Percentiles rank a stretch among this genome's conserved stretches.
Conservation (phyloP, 2,113 vertebrate species). For the Pomatostomus ruficeps region DNA sequence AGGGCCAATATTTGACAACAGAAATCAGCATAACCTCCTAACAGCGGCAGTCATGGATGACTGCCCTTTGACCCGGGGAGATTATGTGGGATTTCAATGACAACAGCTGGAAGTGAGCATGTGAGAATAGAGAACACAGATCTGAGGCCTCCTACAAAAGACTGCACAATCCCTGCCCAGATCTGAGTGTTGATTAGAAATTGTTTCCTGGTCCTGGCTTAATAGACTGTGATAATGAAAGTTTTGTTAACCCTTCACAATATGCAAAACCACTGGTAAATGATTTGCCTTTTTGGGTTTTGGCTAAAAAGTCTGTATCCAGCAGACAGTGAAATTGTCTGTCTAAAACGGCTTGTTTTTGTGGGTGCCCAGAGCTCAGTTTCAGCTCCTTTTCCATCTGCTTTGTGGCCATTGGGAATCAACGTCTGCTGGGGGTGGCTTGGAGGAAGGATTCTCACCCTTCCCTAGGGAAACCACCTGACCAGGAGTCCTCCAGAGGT, state of each 20-base stretch:
- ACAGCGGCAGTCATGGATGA: conserved; percentile 82
- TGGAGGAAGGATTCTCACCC: neutral
- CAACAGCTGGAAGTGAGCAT: conserved; percentile 82
- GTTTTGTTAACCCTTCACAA: conserved; percentile 66
- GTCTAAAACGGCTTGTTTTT: neutral
- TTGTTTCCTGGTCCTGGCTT: conserved; percentile 79
- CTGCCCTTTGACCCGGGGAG: conserved; percentile 81
- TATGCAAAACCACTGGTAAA: conserved; percentile 32
- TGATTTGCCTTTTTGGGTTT: conserved; percentile 10
- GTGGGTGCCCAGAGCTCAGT: neutral
- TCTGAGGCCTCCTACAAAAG: conserved; percentile 77
- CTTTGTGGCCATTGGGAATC: neutral
- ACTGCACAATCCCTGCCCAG: conserved; percentile 73
- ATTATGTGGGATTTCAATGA: conserved; percentile 85
- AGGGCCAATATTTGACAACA: conserved; percentile 82
- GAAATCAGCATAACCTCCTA: conserved; percentile 85
- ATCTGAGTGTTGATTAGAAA: conserved; percentile 80
- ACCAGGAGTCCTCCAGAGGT: neutral
- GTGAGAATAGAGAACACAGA: conserved; percentile 78
- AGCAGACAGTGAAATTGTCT: neutral
- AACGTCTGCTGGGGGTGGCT: neutral
- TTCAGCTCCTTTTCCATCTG: neutral
- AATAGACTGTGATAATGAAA: conserved; percentile 79
- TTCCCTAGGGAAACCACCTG: neutral
- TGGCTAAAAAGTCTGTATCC: neutral